A percentile compares a stretch with the other conserved stretches of the same genome.
These are phyloP conservation scores for Trilocha varians DNA, from an alignment of 2,888 invertebrate genomes.

Conservation along the genomic window DNA sequence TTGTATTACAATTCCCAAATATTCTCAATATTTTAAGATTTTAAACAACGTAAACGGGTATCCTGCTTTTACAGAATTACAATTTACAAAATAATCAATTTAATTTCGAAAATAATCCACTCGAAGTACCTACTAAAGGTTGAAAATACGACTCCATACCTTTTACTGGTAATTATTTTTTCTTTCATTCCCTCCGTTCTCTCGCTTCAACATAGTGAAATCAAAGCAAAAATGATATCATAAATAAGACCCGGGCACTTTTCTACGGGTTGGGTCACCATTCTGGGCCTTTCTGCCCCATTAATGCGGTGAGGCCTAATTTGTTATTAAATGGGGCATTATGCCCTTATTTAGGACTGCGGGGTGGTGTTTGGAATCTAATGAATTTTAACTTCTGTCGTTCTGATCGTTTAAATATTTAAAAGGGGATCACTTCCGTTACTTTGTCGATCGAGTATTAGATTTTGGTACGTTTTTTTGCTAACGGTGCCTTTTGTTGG, in stretches of 20 bases:
- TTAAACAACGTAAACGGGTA: no score
- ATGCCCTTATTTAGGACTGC: slow-evolving; percentile 44
- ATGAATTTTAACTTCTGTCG: slow-evolving; percentile 59
- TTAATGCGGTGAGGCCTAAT: slow-evolving; percentile 56
- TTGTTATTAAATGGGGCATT: slow-evolving; percentile 68
- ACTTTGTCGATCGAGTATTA: slow-evolving; percentile 14
- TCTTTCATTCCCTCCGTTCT: no score
- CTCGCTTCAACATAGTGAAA: slow-evolving; percentile 2
- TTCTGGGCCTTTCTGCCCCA: slow-evolving; percentile 21
- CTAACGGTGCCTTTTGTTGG: slow-evolving; percentile 6
- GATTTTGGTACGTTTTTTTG: slow-evolving; percentile 12
- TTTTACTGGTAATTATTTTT: no score
- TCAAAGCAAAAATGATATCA: slow-evolving; percentile 1
- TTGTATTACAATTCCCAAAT: no score
- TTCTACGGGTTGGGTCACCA: not conserved
- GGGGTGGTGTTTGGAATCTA: slow-evolving; percentile 51
- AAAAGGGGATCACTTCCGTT: slow-evolving; percentile 44
- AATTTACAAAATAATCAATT: no score
- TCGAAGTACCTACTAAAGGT: no score
- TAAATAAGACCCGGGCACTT: not conserved
- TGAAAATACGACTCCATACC: no score
- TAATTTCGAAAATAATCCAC: no score
- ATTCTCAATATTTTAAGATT: no score
- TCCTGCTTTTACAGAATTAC: no score
- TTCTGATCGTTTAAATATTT: slow-evolving; percentile 52